phyloP scores from a whole-genome alignment of 2,113 vertebrate species.

The Saguinus imperator region DNA sequence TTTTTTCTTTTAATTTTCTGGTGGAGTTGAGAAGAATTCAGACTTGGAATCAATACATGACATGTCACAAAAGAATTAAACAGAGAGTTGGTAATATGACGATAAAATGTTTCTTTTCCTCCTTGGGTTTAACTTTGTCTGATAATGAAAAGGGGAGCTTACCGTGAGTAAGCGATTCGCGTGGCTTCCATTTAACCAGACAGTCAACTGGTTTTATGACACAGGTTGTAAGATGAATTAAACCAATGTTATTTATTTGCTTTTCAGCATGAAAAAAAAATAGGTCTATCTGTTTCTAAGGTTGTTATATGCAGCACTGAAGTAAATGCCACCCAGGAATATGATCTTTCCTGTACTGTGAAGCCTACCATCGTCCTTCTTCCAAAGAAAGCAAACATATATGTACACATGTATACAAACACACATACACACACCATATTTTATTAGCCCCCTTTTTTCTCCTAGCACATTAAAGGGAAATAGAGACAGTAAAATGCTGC shows the following conservation, averaged over 20 bases:
- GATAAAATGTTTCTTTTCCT: not conserved
- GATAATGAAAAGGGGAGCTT: not conserved
- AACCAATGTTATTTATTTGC: constrained; percentile 33
- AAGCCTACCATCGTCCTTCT: not conserved
- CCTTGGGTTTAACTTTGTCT: not conserved
- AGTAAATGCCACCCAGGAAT: not conserved
- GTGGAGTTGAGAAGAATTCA: not conserved
- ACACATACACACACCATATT: not conserved
- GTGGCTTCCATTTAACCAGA: not conserved
- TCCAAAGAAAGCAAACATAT: constrained; percentile 25
- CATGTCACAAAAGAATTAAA: not conserved
- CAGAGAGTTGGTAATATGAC: not conserved
- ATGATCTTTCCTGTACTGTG: constrained; percentile 18
- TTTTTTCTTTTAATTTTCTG: not conserved
- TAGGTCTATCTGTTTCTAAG: not conserved
- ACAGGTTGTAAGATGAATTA: not conserved
- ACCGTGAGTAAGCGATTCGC: not conserved
- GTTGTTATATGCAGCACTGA: not conserved
- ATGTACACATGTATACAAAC: not conserved
- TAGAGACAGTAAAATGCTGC: not conserved
- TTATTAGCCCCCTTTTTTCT: not conserved
- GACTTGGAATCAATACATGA: not conserved
- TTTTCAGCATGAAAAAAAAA: constrained; percentile 36
- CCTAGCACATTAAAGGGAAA: not conserved
- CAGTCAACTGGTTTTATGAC: not conserved